Evolutionary conservation across 1,140 invertebrate genomes (phyloP).

Genomic region (Aphelenchoides fujianensis): DNA sequence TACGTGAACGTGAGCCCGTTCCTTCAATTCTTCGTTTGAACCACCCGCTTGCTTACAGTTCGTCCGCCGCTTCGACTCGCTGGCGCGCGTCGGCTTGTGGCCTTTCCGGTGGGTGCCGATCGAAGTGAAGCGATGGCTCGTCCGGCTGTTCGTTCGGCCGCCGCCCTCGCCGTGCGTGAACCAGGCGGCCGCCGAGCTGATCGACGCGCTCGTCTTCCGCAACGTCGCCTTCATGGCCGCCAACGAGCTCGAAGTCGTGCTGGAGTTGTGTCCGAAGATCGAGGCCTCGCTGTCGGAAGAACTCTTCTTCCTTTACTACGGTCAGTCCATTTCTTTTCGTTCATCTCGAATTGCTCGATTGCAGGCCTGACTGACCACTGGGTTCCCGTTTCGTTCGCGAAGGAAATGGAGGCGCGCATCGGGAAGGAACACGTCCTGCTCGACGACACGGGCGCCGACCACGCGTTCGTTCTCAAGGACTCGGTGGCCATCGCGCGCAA

Average conservation of each 20-base stretch:
- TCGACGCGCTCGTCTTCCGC: slow-evolving; percentile 11
- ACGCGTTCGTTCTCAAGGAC: slow-evolving; percentile 28
- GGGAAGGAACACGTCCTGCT: slow-evolving; percentile 27
- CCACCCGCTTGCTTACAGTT: background rate
- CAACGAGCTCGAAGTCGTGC: slow-evolving; percentile 11
- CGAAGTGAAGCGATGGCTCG: slow-evolving; percentile 7
- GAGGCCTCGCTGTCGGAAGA: background rate
- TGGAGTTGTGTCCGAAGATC: slow-evolving; percentile 1
- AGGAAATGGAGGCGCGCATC: slow-evolving; percentile 13
- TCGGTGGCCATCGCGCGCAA: slow-evolving; percentile 25
- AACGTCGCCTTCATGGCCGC: slow-evolving; percentile 13
- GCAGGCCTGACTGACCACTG: slow-evolving; percentile 6
- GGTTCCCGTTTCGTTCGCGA: background rate
- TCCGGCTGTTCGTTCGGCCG: slow-evolving; percentile 10
- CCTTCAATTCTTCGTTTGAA: background rate
- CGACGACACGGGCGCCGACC: slow-evolving; percentile 27
- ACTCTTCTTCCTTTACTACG: slow-evolving; percentile 16
- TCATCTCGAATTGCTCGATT: slow-evolving; percentile 5
- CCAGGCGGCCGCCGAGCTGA: slow-evolving; percentile 18
- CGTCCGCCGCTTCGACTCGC: background rate
- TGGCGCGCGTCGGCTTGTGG: slow-evolving; percentile 2
- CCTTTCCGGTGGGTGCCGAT: slow-evolving; percentile 13
- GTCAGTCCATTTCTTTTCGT: too few relatives aligned
- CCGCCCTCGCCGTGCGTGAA: background rate
- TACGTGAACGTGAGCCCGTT: background rate